Conservation (phyloP, 2,888 invertebrate genomes). For the Drosophila quinaria region DNA sequence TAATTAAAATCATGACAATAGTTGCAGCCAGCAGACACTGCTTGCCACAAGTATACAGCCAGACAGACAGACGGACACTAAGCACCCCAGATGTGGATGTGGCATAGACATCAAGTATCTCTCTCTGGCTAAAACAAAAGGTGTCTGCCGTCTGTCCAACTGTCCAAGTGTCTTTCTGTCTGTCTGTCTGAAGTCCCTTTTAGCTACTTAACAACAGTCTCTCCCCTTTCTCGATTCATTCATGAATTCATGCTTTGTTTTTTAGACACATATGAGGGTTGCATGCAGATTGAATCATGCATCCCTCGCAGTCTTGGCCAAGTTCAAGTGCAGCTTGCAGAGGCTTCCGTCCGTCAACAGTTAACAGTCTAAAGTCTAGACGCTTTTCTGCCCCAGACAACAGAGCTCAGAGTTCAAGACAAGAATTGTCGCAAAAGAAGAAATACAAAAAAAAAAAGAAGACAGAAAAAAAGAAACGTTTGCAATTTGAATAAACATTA, state of each 20-base stretch:
- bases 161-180: neutral
- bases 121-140: slow-evolving; percentile 57
- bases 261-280: slow-evolving; percentile 29
- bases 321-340: slow-evolving; percentile 73
- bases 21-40: slow-evolving; percentile 33
- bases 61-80: slow-evolving; percentile 35
- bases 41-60: neutral
- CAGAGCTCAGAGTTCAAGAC: slow-evolving; percentile 44
- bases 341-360: slow-evolving; percentile 47
- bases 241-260: slow-evolving; percentile 49
- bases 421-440: slow-evolving; percentile 40
- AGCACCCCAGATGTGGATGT: slow-evolving; percentile 48
- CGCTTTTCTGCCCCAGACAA: slow-evolving; percentile 50
- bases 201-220: slow-evolving; percentile 43
- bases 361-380: slow-evolving; percentile 37
- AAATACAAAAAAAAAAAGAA: neutral
- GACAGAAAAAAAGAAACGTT: slow-evolving; percentile 7
- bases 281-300: slow-evolving; percentile 17
- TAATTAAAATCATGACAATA: slow-evolving; percentile 72
- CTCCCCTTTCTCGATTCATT: slow-evolving; percentile 45
- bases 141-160: slow-evolving; percentile 55
- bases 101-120: slow-evolving; percentile 71
- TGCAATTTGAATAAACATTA: slow-evolving; percentile 70
- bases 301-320: slow-evolving; percentile 33
- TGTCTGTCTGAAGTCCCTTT: slow-evolving; percentile 17